phyloP scores from a whole-genome alignment of 35 echinoderm and acorn worm genomes.

The Ophioderma brevispina region DNA sequence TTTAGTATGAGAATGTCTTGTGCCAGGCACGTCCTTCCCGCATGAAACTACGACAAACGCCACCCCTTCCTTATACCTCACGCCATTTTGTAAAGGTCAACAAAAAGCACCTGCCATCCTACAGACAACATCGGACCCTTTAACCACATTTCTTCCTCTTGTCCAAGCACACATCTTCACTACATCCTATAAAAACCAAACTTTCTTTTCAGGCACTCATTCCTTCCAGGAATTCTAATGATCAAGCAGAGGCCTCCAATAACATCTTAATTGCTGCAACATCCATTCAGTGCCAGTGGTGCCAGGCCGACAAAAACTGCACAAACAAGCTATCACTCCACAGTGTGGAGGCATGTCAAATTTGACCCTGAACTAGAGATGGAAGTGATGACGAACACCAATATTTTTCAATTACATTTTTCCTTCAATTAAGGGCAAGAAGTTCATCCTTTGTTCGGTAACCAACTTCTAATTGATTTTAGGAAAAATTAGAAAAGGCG shows the following conservation, averaged over 20 bases:
- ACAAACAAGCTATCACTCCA: neutral
- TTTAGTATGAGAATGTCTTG: no score
- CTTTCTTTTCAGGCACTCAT: neutral
- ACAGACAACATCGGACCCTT: neutral
- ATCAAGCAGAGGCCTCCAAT: no score
- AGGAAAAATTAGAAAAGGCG: no score
- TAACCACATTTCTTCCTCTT: neutral
- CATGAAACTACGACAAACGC: neutral
- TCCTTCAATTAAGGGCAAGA: no score
- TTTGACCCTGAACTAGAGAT: neutral
- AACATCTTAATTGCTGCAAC: neutral
- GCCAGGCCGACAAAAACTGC: neutral
- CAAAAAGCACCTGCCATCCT: neutral
- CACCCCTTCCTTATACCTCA: neutral
- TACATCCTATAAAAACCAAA: neutral
- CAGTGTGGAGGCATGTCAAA: neutral
- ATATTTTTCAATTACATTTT: no score
- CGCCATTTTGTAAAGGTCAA: neutral
- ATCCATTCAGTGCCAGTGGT: neutral
- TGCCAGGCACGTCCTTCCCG: neutral
- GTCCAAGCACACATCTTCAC: neutral
- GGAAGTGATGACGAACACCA: no score
- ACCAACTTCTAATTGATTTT: no score
- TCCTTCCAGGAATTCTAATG: neutral
- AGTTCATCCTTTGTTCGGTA: no score